Conservation (phyloP, 1,140 invertebrate species). For the Hylaeus volcanicus region DNA sequence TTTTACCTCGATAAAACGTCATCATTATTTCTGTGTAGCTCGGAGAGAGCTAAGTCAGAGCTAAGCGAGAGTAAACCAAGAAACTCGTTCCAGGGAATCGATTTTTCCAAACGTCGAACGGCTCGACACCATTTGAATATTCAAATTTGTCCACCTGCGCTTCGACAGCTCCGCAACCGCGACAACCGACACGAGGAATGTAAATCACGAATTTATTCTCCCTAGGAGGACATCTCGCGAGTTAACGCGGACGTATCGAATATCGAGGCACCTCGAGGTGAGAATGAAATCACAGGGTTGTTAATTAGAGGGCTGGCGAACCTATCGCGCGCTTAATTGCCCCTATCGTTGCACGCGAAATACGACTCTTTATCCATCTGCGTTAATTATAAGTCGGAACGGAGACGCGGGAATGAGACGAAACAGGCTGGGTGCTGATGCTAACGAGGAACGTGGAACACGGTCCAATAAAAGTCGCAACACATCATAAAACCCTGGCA, state of each 20-base stretch:
- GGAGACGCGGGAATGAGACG: not conserved
- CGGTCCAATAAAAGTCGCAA: not conserved
- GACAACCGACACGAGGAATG: not conserved
- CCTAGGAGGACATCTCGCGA: not conserved
- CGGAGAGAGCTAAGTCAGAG: too few relatives aligned
- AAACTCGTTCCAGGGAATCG: not conserved
- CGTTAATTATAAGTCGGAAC: not conserved
- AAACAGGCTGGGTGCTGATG: not conserved
- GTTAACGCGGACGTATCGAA: not conserved
- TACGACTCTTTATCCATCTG: not conserved
- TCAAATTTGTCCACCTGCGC: too few relatives aligned
- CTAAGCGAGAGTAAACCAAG: not conserved
- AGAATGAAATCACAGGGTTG: not conserved
- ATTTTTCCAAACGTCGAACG: not conserved
- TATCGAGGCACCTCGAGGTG: not conserved
- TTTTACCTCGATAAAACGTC: too few relatives aligned
- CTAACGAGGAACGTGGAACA: slow-evolving; percentile 8
- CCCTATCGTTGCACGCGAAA: slow-evolving; percentile 1
- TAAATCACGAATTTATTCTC: not conserved
- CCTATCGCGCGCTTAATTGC: slow-evolving; percentile 11
- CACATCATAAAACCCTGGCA: not conserved
- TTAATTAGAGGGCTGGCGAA: slow-evolving; percentile 8
- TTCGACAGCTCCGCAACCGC: not conserved
- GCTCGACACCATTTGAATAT: not conserved
- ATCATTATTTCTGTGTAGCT: too few relatives aligned